Evolutionary conservation across 2,113 vertebrate genomes (phyloP).

Genomic region (Lipophrys pholis): DNA sequence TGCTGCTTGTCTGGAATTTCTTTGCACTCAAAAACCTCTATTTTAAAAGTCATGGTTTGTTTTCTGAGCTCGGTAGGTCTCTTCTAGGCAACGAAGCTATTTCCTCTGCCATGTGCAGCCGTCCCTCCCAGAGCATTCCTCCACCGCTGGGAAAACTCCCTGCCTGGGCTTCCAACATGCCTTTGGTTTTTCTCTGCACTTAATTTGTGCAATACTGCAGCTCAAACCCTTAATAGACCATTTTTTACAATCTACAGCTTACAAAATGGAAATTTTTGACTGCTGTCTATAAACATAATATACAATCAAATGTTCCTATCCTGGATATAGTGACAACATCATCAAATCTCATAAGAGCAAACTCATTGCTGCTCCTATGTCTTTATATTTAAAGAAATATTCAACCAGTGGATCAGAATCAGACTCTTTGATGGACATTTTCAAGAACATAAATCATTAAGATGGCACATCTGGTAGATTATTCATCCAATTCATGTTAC

Average conservation of each 20-base stretch:
- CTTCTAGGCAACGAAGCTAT: slow-evolving; percentile 79
- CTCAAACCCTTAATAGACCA: slow-evolving; percentile 55
- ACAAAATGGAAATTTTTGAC: slow-evolving; percentile 48
- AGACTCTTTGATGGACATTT: slow-evolving; percentile 13
- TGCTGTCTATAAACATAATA: slow-evolving; percentile 56
- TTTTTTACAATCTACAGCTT: slow-evolving; percentile 61
- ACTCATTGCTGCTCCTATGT: slow-evolving; percentile 20
- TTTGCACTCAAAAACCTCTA: slow-evolving; percentile 35
- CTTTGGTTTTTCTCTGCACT: slow-evolving; percentile 74
- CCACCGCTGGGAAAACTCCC: slow-evolving; percentile 82
- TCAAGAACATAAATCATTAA: slow-evolving; percentile 8
- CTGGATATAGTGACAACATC: slow-evolving; percentile 41
- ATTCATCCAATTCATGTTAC: slow-evolving; percentile 48
- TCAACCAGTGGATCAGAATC: background rate
- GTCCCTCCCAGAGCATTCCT: slow-evolving; percentile 86
- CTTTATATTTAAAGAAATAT: slow-evolving; percentile 22
- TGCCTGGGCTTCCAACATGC: slow-evolving; percentile 76
- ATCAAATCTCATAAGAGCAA: slow-evolving; percentile 25
- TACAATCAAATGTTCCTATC: slow-evolving; percentile 59
- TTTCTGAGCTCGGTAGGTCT: slow-evolving; percentile 76
- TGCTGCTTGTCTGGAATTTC: slow-evolving; percentile 46
- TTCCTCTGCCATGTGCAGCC: slow-evolving; percentile 80
- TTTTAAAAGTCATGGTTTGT: slow-evolving; percentile 74
- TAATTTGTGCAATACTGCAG: slow-evolving; percentile 65
- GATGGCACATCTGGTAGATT: slow-evolving; percentile 56